phyloP scores from a whole-genome alignment of 2,888 invertebrate species.

The Perdita meconis region DNA sequence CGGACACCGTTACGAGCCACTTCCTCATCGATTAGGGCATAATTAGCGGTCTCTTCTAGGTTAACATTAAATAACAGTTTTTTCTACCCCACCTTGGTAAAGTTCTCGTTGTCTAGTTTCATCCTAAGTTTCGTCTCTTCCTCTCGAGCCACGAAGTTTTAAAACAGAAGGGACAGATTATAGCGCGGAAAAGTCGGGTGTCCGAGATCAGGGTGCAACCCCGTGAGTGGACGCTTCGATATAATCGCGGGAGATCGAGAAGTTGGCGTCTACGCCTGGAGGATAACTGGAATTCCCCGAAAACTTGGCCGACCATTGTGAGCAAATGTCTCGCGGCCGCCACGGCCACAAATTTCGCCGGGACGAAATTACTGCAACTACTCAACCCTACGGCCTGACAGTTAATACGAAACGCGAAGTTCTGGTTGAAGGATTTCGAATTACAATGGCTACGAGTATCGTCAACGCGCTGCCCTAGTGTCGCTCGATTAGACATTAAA shows the following conservation, averaged over 20 bases:
- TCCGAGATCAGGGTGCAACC: not conserved
- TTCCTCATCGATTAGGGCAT: conserved; percentile 31
- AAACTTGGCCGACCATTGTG: conserved; percentile 42
- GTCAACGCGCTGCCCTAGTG: conserved; percentile 21
- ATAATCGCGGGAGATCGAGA: conserved; percentile 25
- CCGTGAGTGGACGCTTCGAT: not conserved
- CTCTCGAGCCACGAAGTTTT: no score
- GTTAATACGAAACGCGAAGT: conserved; percentile 52
- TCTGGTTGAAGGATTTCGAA: conserved; percentile 51
- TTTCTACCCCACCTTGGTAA: not conserved
- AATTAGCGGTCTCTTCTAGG: conserved; percentile 28
- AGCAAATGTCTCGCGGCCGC: conserved; percentile 29
- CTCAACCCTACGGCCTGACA: conserved; percentile 39
- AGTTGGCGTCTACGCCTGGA: conserved; percentile 10
- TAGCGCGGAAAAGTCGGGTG: not conserved
- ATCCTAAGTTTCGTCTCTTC: no score
- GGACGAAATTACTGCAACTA: conserved; percentile 53
- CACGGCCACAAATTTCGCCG: conserved; percentile 47
- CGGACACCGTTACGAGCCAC: conserved; percentile 3
- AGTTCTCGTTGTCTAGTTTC: no score
- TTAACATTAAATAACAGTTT: conserved; percentile 30
- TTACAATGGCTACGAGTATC: conserved; percentile 43
- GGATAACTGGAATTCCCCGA: conserved; percentile 49
- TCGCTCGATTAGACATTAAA: conserved; percentile 28
- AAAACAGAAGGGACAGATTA: not conserved